A percentile compares a stretch with the other conserved stretches of the same genome.
These are phyloP conservation scores for Ginglymostoma cirratum DNA, from an alignment of 2,113 vertebrate genomes.

Conservation along the genomic window DNA sequence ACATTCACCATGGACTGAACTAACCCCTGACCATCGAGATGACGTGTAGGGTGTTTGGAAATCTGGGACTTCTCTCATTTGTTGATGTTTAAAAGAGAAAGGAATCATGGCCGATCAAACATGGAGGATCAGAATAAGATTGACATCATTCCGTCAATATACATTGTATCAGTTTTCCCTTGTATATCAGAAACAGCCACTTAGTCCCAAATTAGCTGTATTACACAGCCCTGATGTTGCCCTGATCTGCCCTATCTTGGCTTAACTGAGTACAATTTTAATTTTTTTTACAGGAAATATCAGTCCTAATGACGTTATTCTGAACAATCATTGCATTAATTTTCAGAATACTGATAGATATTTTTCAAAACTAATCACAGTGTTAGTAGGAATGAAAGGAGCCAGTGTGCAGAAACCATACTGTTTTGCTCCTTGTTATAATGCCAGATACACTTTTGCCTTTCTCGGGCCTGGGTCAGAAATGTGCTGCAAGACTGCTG, in stretches of 20 bases:
- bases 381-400: background rate
- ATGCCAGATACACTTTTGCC: too few species aligned
- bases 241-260: background rate
- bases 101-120: background rate
- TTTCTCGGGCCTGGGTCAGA: background rate
- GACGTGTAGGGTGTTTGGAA: conserved; percentile 52
- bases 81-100: background rate
- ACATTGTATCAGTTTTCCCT: background rate
- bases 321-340: background rate
- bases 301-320: background rate
- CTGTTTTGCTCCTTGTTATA: background rate
- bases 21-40: conserved; percentile 51
- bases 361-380: background rate
- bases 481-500: background rate
- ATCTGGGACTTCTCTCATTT: background rate
- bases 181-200: background rate
- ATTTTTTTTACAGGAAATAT: background rate
- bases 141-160: background rate
- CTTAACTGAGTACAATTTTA: background rate
- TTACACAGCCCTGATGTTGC: background rate
- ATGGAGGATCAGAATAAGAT: background rate
- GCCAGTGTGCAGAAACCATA: background rate
- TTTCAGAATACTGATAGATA: background rate
- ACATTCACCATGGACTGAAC: conserved; percentile 42
- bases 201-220: background rate